Evolutionary conservation across 2,888 invertebrate species (phyloP).

Genomic region (Venusia cambrica): DNA sequence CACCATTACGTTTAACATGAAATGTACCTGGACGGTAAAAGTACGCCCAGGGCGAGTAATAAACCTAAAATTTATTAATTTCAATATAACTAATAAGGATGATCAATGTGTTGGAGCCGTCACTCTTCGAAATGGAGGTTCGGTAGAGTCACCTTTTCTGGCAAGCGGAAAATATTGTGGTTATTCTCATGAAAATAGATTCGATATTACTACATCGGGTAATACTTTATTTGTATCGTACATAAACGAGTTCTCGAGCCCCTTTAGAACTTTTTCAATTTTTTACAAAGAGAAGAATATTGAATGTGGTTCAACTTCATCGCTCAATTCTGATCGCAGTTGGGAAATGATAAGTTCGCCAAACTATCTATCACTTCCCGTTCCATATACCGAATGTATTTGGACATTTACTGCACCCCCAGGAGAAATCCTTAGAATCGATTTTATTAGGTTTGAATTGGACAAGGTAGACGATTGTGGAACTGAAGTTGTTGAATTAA

Average conservation of each 20-base stretch:
- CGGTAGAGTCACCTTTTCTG: constrained; percentile 85
- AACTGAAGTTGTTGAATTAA: constrained; percentile 87
- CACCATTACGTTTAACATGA: no score
- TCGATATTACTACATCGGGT: constrained; percentile 80
- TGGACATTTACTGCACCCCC: constrained; percentile 89
- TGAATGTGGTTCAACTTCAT: constrained; percentile 85
- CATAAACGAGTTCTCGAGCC: constrained; percentile 16
- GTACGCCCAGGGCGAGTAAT: constrained; percentile 88
- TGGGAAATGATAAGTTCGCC: constrained; percentile 86
- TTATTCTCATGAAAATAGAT: constrained; percentile 51
- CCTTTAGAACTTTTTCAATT: constrained; percentile 63
- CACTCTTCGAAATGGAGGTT: constrained; percentile 88
- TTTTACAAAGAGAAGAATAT: constrained; percentile 82
- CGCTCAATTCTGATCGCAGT: constrained; percentile 69
- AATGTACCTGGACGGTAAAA: constrained; percentile 88
- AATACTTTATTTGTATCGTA: constrained; percentile 73
- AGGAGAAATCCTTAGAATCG: constrained; percentile 87
- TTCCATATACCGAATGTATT: constrained; percentile 89
- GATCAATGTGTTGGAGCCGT: constrained; percentile 54
- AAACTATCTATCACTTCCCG: constrained; percentile 90
- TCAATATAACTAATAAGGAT: constrained; percentile 78
- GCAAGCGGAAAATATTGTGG: constrained; percentile 88
- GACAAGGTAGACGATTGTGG: constrained; percentile 48
- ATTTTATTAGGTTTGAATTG: constrained; percentile 90
- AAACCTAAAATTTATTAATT: constrained; percentile 80